These are phyloP conservation scores for Calcarius lapponicus DNA, from an alignment of 2,797 vertebrate genomes.

Conservation along the genomic window DNA sequence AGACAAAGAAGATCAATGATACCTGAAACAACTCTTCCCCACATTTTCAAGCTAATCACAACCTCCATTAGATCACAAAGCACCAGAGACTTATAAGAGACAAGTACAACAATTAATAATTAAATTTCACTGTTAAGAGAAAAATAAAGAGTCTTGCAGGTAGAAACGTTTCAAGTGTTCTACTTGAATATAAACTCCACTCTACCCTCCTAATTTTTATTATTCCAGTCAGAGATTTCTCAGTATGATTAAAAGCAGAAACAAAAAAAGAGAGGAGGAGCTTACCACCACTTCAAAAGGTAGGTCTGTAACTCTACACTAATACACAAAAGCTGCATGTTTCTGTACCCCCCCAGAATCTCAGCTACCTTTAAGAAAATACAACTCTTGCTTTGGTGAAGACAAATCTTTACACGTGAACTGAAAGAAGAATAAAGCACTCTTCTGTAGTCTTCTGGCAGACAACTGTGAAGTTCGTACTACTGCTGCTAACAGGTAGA, in stretches of 20 bases:
- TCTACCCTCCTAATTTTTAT: not conserved
- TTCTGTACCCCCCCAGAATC: not conserved
- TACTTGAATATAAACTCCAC: not conserved
- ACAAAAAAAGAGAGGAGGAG: not conserved
- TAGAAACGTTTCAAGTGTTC: not conserved
- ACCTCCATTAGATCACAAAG: not conserved
- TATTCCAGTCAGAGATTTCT: not conserved
- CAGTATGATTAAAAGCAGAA: not conserved
- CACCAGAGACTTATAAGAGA: not conserved
- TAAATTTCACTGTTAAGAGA: not conserved
- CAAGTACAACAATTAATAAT: not conserved
- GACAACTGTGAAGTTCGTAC: not conserved
- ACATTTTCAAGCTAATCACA: not conserved
- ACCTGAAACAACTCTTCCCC: not conserved
- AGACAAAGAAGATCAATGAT: not conserved
- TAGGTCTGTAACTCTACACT: not conserved
- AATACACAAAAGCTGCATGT: not conserved
- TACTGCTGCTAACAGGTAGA: not conserved
- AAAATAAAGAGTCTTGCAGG: not conserved
- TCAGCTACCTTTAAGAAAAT: not conserved
- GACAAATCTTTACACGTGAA: not conserved
- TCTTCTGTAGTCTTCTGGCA: not conserved
- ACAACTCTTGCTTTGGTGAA: not conserved
- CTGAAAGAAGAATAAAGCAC: not conserved
- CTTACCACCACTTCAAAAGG: not conserved